Percentiles rank a stretch among this genome's conserved stretches.
phyloP scores from a whole-genome alignment of 1,140 invertebrate species.

The Aphaenogaster rudis region DNA sequence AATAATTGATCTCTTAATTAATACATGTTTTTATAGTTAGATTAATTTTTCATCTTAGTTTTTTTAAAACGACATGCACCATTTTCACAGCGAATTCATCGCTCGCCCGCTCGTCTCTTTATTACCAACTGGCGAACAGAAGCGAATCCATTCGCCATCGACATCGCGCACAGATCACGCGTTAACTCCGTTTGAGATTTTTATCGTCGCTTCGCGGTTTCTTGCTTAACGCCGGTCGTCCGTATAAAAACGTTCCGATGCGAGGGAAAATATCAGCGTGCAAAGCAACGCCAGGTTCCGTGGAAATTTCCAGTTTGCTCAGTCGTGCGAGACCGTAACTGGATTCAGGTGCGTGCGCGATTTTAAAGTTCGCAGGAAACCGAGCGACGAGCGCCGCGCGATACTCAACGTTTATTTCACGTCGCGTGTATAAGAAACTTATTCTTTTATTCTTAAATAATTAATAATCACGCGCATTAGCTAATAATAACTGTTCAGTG shows the following conservation, averaged over 20 bases:
- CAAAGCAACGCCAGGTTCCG: slow-evolving; percentile 57
- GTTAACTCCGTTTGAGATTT: slow-evolving; percentile 51
- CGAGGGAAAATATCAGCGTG: slow-evolving; percentile 60
- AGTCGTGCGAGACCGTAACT: slow-evolving; percentile 68
- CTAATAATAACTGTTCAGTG: neutral
- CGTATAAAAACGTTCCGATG: slow-evolving; percentile 44
- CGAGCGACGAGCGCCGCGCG: slow-evolving; percentile 17
- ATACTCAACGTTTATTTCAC: slow-evolving; percentile 9
- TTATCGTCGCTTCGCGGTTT: slow-evolving; percentile 62
- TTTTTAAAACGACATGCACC: neutral
- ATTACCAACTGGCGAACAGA: slow-evolving; percentile 42
- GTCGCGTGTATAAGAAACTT: neutral
- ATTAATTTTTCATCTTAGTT: neutral
- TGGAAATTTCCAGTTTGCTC: slow-evolving; percentile 76
- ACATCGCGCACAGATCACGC: slow-evolving; percentile 44
- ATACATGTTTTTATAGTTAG: neutral
- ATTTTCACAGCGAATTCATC: neutral
- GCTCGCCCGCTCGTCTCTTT: slow-evolving; percentile 9
- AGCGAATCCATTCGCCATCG: slow-evolving; percentile 60
- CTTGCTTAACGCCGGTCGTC: slow-evolving; percentile 52
- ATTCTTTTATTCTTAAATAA: neutral
- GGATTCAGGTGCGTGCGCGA: slow-evolving; percentile 67
- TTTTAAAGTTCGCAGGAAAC: slow-evolving; percentile 63
- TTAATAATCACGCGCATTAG: neutral
- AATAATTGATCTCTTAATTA: neutral